Percentiles rank a stretch among this genome's conserved stretches.
These are phyloP conservation scores for Psilopsiagon aymara DNA, from an alignment of 2,113 vertebrate genomes.

Conservation along the genomic window DNA sequence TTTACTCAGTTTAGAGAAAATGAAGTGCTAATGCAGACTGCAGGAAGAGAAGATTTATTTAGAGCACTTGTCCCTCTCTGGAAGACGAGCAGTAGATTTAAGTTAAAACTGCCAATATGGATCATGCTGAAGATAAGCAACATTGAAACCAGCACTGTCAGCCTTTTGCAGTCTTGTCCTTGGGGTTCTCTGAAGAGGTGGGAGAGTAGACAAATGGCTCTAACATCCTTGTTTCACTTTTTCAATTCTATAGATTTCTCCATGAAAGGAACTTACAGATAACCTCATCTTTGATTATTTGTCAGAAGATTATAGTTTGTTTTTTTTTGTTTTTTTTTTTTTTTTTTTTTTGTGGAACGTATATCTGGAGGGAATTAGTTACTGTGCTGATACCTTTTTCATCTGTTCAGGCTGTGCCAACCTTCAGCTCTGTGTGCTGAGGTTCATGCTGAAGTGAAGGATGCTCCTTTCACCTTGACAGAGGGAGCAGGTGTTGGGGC, in stretches of 20 bases:
- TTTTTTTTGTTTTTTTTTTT: too few relatives aligned
- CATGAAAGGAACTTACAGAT: neutral
- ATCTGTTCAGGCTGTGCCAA: neutral
- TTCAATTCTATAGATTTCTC: neutral
- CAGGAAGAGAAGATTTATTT: slow-evolving; percentile 35
- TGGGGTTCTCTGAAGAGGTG: neutral
- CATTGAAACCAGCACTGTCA: neutral
- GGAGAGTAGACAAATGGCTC: neutral
- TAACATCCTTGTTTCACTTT: neutral
- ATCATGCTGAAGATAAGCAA: slow-evolving; percentile 9
- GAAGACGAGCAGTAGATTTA: slow-evolving; percentile 25
- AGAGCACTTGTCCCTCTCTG: neutral
- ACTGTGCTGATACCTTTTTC: neutral
- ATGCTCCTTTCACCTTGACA: neutral
- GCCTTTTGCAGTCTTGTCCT: slow-evolving; percentile 1
- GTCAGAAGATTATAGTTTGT: neutral
- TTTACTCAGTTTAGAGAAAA: neutral
- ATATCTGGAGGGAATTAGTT: neutral
- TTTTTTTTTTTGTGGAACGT: neutral
- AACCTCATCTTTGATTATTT: neutral
- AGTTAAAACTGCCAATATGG: slow-evolving; percentile 24
- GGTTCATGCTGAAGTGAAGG: neutral
- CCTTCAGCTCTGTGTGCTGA: rapidly evolving
- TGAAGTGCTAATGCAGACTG: neutral
- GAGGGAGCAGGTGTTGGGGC: neutral